A percentile compares a stretch with the other conserved stretches of the same genome.
Conservation (phyloP, 2,797 vertebrate genomes). For the Aldrovandia affinis region DNA sequence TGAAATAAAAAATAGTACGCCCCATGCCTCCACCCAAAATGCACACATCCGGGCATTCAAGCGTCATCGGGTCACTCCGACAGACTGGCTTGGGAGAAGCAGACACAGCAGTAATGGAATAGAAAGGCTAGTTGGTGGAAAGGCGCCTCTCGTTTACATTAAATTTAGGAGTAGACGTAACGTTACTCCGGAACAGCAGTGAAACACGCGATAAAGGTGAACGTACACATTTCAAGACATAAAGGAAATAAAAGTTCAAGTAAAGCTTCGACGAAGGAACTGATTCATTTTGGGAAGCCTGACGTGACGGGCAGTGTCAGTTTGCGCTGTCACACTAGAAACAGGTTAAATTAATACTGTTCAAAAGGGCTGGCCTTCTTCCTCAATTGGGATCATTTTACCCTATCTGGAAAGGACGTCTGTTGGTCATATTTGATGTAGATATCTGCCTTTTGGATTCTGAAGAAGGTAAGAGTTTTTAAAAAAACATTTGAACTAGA, state of each 20-base stretch:
- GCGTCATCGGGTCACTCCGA: conserved; percentile 30
- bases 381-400: conserved; percentile 19
- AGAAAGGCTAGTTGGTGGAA: neutral
- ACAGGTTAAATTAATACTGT: conserved; percentile 38
- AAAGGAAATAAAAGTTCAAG: neutral
- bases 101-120: neutral
- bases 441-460: neutral
- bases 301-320: conserved; percentile 61
- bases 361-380: conserved; percentile 28
- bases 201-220: neutral
- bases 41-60: conserved; percentile 31
- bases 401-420: conserved; percentile 24
- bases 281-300: neutral
- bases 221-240: neutral
- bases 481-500: neutral
- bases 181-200: neutral
- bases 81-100: conserved; percentile 14
- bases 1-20: conserved; percentile 18
- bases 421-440: neutral
- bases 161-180: too few species aligned
- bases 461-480: conserved; percentile 20
- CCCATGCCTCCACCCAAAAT: conserved; percentile 11
- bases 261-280: neutral
- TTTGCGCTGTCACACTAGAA: conserved; percentile 59
- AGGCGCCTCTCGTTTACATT: neutral